phyloP scores from a whole-genome alignment of 35 echinoderm and acorn worm genomes.

The Apostichopus parvimensis region DNA sequence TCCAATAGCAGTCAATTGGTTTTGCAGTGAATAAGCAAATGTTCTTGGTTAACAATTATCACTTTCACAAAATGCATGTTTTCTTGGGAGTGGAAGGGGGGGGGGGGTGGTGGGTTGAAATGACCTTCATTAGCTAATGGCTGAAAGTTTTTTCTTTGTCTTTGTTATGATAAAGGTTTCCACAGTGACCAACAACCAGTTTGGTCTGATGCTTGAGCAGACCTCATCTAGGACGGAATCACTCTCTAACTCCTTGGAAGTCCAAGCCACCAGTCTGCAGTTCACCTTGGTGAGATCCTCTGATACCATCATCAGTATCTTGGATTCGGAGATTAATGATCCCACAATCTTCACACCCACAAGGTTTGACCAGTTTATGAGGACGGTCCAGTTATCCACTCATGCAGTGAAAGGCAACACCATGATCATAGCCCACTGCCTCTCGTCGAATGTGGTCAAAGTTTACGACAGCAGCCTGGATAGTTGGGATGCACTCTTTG shows the following conservation, averaged over 20 bases:
- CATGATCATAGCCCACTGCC: constrained; percentile 25
- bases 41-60: neutral
- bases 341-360: constrained; percentile 2
- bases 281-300: constrained; percentile 14
- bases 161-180: constrained; percentile 34
- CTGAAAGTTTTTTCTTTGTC: neutral
- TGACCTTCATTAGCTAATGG: neutral
- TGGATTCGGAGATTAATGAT: constrained; percentile 1
- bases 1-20: too few species aligned
- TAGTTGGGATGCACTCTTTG: constrained; percentile 23
- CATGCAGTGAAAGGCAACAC: constrained; percentile 25
- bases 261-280: neutral
- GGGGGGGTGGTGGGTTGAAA: too few species aligned
- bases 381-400: constrained; percentile 29
- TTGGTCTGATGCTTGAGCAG: constrained; percentile 45
- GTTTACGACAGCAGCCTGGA: constrained; percentile 49
- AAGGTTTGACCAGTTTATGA: constrained; percentile 45
- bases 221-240: neutral
- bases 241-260: constrained; percentile 39
- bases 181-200: constrained; percentile 44
- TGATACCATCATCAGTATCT: constrained; percentile 32
- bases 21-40: neutral
- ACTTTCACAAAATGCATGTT: too few species aligned
- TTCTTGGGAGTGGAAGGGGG: too few species aligned
- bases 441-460: constrained; percentile 36